phyloP scores from a whole-genome alignment of 92 coral and sea anemone species.

The Phenganax stokvisi region DNA sequence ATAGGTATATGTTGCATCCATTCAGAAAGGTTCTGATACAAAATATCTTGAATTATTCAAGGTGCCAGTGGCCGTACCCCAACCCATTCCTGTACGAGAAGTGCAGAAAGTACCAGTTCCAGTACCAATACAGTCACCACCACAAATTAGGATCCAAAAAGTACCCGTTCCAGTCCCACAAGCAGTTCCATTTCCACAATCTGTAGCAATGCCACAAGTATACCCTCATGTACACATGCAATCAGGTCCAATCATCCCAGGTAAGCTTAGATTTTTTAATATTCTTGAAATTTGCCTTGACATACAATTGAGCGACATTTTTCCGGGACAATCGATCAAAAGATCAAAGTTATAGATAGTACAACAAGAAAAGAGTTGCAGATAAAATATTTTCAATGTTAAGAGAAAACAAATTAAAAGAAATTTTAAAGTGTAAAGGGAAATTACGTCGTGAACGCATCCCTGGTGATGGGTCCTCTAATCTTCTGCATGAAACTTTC shows the following conservation, averaged over 20 bases:
- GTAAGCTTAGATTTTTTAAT: background rate
- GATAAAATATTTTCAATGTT: too few relatives aligned
- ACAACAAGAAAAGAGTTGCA: too few relatives aligned
- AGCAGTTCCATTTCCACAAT: constrained; percentile 53
- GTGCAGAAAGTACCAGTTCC: constrained; percentile 25
- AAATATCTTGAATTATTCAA: background rate
- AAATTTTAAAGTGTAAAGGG: too few relatives aligned
- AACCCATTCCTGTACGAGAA: constrained; percentile 64
- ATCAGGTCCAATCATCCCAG: constrained; percentile 16
- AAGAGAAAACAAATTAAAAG: too few relatives aligned
- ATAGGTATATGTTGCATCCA: too few relatives aligned
- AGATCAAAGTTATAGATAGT: background rate
- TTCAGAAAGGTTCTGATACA: too few relatives aligned
- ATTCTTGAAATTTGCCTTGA: background rate
- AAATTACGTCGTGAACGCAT: too few relatives aligned
- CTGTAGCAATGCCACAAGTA: background rate
- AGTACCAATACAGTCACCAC: too few relatives aligned
- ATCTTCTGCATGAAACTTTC: too few relatives aligned
- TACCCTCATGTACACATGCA: background rate
- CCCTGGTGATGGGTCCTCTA: too few relatives aligned
- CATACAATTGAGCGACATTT: background rate
- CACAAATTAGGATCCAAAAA: too few relatives aligned
- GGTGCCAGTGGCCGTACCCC: constrained; percentile 37
- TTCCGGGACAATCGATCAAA: background rate
- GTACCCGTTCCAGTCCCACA: constrained; percentile 63